Conservation (phyloP, 30 jellyfish, hydroid and myxozoan species). For the Hydractinia symbiolongicarpus region DNA sequence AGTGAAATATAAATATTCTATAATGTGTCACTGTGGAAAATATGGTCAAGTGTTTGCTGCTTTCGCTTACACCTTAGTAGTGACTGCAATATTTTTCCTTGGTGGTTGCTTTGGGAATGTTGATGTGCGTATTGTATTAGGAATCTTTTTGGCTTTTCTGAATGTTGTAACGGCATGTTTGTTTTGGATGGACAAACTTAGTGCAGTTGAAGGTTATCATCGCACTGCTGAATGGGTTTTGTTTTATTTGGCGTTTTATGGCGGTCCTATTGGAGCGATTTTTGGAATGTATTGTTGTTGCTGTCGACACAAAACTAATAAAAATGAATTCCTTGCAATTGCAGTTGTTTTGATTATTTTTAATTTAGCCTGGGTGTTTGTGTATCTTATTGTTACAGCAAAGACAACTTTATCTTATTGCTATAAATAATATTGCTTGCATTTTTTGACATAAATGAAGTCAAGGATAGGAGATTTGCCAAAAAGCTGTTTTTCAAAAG, state of each 20-base stretch:
- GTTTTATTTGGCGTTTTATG: slow-evolving; percentile 20
- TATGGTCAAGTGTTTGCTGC: slow-evolving; percentile 8
- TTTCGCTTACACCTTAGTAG: neutral
- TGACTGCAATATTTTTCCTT: slow-evolving; percentile 4
- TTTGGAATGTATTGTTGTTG: slow-evolving; percentile 27
- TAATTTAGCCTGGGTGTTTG: slow-evolving; percentile 29
- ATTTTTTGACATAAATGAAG: too few relatives aligned
- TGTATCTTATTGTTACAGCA: slow-evolving; percentile 28
- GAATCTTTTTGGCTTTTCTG: neutral
- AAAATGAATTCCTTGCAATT: neutral
- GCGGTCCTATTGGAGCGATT: slow-evolving; percentile 39
- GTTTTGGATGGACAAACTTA: slow-evolving; percentile 30
- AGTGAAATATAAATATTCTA: neutral
- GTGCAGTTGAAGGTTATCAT: slow-evolving; percentile 15
- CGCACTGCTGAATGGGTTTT: slow-evolving; percentile 26
- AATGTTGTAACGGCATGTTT: slow-evolving; percentile 16
- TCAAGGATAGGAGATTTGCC: too few relatives aligned
- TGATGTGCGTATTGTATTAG: slow-evolving; percentile 22
- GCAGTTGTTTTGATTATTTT: neutral
- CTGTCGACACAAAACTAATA: slow-evolving; percentile 26
- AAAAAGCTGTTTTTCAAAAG: too few relatives aligned
- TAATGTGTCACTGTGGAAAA: slow-evolving; percentile 10
- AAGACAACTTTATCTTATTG: slow-evolving; percentile 24
- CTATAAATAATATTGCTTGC: neutral
- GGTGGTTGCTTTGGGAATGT: slow-evolving; percentile 19